Conservation (phyloP, 92 coral and sea anemone species). For the Porites rus region DNA sequence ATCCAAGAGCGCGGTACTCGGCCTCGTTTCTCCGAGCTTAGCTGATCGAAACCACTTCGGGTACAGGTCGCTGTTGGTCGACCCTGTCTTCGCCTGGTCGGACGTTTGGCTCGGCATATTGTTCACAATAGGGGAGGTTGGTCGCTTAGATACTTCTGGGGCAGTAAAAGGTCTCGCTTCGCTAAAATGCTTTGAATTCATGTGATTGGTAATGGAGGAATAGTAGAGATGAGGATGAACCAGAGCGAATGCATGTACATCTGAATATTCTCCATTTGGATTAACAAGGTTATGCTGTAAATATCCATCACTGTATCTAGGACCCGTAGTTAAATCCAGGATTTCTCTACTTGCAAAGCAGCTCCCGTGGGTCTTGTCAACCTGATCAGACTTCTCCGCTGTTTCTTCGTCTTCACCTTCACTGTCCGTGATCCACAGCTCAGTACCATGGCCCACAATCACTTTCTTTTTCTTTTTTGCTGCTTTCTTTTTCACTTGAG, state of each 20-base stretch:
- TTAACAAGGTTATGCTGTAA: constrained; percentile 23
- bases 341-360: constrained; percentile 36
- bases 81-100: constrained; percentile 80
- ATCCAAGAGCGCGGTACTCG: constrained; percentile 78
- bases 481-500: constrained; percentile 66
- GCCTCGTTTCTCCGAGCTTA: constrained; percentile 62
- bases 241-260: constrained; percentile 23
- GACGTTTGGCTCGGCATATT: constrained; percentile 83
- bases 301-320: constrained; percentile 40
- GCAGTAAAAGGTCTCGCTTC: constrained; percentile 86
- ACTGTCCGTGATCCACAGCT: constrained; percentile 76
- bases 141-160: constrained; percentile 56
- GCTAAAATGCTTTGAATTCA: constrained; percentile 34
- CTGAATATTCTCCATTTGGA: constrained; percentile 45
- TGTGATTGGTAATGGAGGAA: constrained; percentile 26
- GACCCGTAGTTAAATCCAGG: constrained; percentile 40
- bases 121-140: constrained; percentile 72
- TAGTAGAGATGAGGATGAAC: constrained; percentile 41
- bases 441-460: constrained; percentile 68
- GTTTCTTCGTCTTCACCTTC: constrained; percentile 74
- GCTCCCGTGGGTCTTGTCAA: constrained; percentile 34
- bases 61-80: constrained; percentile 73
- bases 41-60: constrained; percentile 93
- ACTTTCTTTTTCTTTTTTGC: constrained; percentile 59
- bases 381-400: constrained; percentile 14